phyloP scores from a whole-genome alignment of 2,113 vertebrate species.

The Ornithorhynchus anatinus region DNA sequence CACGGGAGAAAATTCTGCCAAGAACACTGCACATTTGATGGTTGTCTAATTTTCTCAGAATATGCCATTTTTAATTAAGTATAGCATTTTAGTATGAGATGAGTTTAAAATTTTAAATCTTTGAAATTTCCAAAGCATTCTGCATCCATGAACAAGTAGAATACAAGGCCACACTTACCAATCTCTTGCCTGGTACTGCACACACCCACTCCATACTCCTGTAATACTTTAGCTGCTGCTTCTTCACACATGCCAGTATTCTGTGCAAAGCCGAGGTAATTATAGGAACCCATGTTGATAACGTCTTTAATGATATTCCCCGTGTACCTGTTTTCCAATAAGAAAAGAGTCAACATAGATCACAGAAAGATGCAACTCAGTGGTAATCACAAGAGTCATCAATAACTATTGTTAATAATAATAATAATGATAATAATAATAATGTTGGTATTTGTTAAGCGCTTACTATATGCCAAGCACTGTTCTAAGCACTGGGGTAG shows the following conservation, averaged over 20 bases:
- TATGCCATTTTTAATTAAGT: no score
- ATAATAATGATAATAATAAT: no score
- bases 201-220: conserved; percentile 86
- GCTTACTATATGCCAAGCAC: no score
- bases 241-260: conserved; percentile 83
- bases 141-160: background rate
- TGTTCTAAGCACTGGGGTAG: no score
- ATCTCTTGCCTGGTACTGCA: conserved; percentile 92
- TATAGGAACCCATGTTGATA: conserved; percentile 98
- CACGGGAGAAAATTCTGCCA: no score
- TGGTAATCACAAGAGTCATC: background rate
- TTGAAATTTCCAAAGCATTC: no score
- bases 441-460: no score
- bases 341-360: conserved; percentile 27
- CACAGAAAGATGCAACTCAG: no score
- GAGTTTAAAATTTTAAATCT: no score
- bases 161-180: conserved; percentile 73
- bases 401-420: background rate
- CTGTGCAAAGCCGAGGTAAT: conserved; percentile 95
- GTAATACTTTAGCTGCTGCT: conserved; percentile 75
- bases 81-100: no score
- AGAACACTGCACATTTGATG: no score
- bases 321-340: conserved; percentile 81
- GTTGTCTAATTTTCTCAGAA: no score
- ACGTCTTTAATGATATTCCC: conserved; percentile 88